These are phyloP conservation scores for Patella caerulea DNA, from an alignment of 2,888 invertebrate species.

Conservation along the genomic window DNA sequence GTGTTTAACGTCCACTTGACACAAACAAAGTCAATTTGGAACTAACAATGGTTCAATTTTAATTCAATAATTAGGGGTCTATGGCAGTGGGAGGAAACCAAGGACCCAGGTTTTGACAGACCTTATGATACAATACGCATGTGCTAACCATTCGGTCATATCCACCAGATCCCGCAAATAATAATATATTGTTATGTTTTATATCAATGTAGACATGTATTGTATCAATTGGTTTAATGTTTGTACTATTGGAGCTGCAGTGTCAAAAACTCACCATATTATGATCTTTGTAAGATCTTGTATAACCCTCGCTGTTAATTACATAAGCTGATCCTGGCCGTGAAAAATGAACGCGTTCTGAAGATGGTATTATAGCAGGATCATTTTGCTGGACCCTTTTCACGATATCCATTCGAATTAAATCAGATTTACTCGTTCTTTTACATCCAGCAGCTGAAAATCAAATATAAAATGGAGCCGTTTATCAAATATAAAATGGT, in stretches of 20 bases:
- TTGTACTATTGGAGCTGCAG: too few species aligned
- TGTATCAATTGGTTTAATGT: not conserved
- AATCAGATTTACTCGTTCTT: constrained; percentile 62
- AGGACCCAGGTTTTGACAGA: not conserved
- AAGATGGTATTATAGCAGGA: constrained; percentile 44
- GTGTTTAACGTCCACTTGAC: too few species aligned
- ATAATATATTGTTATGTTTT: too few species aligned
- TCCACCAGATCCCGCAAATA: too few species aligned
- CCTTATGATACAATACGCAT: not conserved
- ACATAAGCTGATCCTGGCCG: constrained; percentile 61
- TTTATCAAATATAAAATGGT: too few species aligned
- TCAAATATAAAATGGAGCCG: too few species aligned
- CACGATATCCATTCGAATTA: constrained; percentile 65
- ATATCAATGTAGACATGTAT: too few species aligned
- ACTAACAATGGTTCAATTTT: too few species aligned
- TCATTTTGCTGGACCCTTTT: constrained; percentile 59
- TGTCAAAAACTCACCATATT: constrained; percentile 37
- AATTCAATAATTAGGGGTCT: too few species aligned
- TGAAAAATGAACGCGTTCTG: constrained; percentile 49
- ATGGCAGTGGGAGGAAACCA: too few species aligned
- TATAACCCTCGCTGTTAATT: constrained; percentile 45
- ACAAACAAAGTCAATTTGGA: too few species aligned
- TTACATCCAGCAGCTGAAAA: constrained; percentile 61
- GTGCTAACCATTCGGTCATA: too few species aligned
- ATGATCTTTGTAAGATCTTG: constrained; percentile 33